These are phyloP conservation scores for Andrena marginata DNA, from an alignment of 2,888 invertebrate genomes.

Conservation along the genomic window DNA sequence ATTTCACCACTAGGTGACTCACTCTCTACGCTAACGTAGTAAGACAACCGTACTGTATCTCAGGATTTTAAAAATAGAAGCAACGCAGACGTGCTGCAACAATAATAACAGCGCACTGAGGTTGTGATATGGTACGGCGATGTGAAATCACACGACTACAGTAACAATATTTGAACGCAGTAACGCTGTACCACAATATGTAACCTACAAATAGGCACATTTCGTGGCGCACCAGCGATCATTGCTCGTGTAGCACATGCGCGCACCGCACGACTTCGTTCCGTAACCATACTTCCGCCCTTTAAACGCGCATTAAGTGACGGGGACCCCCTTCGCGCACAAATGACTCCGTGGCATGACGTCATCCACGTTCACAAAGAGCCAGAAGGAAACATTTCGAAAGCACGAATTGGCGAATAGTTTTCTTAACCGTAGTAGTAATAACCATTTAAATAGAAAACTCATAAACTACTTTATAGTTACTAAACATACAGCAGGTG, in stretches of 20 bases:
- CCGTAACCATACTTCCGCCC: slow-evolving; percentile 68
- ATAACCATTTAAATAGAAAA: too few species aligned
- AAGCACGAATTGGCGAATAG: slow-evolving; percentile 10
- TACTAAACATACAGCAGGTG: too few species aligned
- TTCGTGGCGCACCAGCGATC: slow-evolving; percentile 2
- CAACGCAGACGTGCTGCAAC: not conserved
- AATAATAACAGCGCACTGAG: not conserved
- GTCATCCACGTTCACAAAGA: slow-evolving; percentile 55
- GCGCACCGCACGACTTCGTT: slow-evolving; percentile 30
- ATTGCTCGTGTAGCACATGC: slow-evolving; percentile 19
- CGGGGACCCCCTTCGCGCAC: slow-evolving; percentile 55
- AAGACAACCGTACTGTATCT: slow-evolving; percentile 14
- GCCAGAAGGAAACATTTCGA: slow-evolving; percentile 49
- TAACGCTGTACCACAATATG: not conserved
- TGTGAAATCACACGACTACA: too few species aligned
- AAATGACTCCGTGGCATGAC: slow-evolving; percentile 69
- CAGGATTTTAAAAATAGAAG: not conserved
- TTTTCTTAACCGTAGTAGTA: not conserved
- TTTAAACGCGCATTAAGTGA: slow-evolving; percentile 69
- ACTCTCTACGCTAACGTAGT: slow-evolving; percentile 6
- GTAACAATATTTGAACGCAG: too few species aligned
- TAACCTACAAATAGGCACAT: slow-evolving; percentile 13
- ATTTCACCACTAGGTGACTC: slow-evolving; percentile 18
- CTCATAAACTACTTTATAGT: too few species aligned
- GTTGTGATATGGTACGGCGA: too few species aligned